Base-by-base conservation (phyloP, 2,113 vertebrate genomes). In the Geococcyx californianus region DNA sequence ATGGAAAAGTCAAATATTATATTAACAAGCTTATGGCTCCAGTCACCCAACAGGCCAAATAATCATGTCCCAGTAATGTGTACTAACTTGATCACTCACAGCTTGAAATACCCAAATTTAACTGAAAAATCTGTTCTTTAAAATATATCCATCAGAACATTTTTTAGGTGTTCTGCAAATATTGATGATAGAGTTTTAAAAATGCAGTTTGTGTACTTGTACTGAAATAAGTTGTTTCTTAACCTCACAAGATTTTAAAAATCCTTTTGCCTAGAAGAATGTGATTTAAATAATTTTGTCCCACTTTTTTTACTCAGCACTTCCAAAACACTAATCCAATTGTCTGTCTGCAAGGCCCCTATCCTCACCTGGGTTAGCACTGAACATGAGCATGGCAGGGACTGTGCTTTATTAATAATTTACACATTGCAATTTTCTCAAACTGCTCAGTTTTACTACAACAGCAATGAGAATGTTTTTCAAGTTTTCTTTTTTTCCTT, bases 321-420 rank as follows among this genome's bases (percentile, higher is more conserved):
- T 77, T 87, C 33, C 34, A 80, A 67, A 81, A 31, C 15, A 62
- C 33, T 24, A 16, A 55, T 45, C 29, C 40, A 60, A 52, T 28
- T 10, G 2, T 24, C 55, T 45, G 40, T 16, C 67, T 58, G 15
- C 34, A 13, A 28, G 38, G 33, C n/a, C 59, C 31, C 18, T 49
- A 81, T 10, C 38, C 28, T 26, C 24, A 81, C 45, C 45, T 33
- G 38, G 29, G 66, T 36, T 33, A 80, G 52, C 60, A 89, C 56
- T 49, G 80, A n/a, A 56, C 60, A 6, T 56, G 29, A 59, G 42
- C 10, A 52, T 44, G 87, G 13, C 68, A 81, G 62, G 80, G 84
- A 42, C 28, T 74, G 29, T 84, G 76, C 72, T 70, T 42, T 54
- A 62, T 78, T 84, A 68, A 52, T 91, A 87, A 93, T 66, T 96